phyloP scores from a whole-genome alignment of 1,140 invertebrate genomes.

The Saccostrea cuccullata region DNA sequence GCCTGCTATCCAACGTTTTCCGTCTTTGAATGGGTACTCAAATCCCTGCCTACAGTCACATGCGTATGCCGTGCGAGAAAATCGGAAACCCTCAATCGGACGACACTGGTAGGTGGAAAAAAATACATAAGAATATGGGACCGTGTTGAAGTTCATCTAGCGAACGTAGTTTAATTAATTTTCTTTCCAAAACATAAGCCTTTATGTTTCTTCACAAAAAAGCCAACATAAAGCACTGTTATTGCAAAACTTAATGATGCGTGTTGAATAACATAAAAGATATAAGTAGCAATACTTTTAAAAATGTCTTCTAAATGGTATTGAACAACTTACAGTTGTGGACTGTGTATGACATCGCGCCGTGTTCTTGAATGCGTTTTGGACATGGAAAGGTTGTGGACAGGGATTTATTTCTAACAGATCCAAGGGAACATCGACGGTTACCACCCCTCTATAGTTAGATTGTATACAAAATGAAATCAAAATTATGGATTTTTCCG shows the following conservation, averaged over 20 bases:
- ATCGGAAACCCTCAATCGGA: constrained; percentile 58
- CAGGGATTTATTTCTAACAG: constrained; percentile 97
- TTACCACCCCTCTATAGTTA: constrained; percentile 91
- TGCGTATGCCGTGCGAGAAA: constrained; percentile 62
- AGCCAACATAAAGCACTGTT: too few relatives aligned
- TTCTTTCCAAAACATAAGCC: too few relatives aligned
- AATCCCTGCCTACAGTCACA: constrained; percentile 67
- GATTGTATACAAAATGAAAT: too few relatives aligned
- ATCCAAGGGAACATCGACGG: constrained; percentile 92
- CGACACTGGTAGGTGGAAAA: constrained; percentile 57
- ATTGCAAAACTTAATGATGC: too few relatives aligned
- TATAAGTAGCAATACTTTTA: too few relatives aligned
- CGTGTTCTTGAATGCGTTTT: constrained; percentile 96
- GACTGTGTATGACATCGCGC: constrained; percentile 94
- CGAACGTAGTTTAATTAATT: too few relatives aligned
- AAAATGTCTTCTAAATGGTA: too few relatives aligned
- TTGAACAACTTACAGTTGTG: neutral
- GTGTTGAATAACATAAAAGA: too few relatives aligned
- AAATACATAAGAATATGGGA: too few relatives aligned
- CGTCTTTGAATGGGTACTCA: constrained; percentile 67
- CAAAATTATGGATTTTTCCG: too few relatives aligned
- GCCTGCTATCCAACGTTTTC: constrained; percentile 66
- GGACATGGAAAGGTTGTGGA: constrained; percentile 88
- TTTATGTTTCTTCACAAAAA: too few relatives aligned
- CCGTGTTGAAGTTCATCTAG: too few relatives aligned